Evolutionary conservation across 2,888 invertebrate species (phyloP).

Genomic region (Petrophora chlorosata): DNA sequence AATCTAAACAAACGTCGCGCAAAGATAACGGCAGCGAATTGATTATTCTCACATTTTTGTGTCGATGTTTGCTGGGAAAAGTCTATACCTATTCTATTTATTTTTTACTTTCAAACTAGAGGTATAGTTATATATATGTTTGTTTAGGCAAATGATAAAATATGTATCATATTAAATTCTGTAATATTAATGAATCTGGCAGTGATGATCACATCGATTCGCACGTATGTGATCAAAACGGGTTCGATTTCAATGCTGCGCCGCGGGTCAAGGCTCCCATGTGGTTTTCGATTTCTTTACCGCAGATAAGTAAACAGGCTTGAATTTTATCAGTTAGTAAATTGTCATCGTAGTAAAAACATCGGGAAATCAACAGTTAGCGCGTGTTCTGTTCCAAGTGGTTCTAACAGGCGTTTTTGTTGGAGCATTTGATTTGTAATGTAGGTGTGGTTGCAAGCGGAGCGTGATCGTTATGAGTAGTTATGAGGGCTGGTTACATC

Average conservation of each 20-base stretch:
- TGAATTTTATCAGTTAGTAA: slow-evolving; percentile 12
- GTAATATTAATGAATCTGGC: slow-evolving; percentile 6
- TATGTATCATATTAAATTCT: background rate
- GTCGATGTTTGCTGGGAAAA: too few relatives aligned
- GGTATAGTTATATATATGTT: too few relatives aligned
- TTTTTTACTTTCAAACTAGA: too few relatives aligned
- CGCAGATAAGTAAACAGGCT: slow-evolving; percentile 25
- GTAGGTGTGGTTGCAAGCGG: slow-evolving; percentile 4
- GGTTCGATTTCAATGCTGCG: slow-evolving; percentile 53
- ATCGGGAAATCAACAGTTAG: slow-evolving; percentile 13
- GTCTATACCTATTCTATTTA: too few relatives aligned
- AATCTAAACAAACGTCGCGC: too few relatives aligned
- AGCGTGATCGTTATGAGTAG: background rate
- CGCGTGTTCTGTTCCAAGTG: background rate
- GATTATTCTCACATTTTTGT: too few relatives aligned
- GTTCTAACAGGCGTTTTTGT: slow-evolving; percentile 20
- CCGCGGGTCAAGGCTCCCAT: slow-evolving; percentile 54
- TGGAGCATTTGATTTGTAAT: slow-evolving; percentile 3
- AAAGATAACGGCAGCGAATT: too few relatives aligned
- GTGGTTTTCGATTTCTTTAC: slow-evolving; percentile 33
- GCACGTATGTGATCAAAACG: slow-evolving; percentile 51
- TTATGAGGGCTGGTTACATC: background rate
- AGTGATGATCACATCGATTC: slow-evolving; percentile 36
- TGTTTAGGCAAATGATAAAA: too few relatives aligned
- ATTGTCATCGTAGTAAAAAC: slow-evolving; percentile 23